These are phyloP conservation scores for Catocala nupta DNA, from an alignment of 2,888 invertebrate species.

Conservation along the genomic window DNA sequence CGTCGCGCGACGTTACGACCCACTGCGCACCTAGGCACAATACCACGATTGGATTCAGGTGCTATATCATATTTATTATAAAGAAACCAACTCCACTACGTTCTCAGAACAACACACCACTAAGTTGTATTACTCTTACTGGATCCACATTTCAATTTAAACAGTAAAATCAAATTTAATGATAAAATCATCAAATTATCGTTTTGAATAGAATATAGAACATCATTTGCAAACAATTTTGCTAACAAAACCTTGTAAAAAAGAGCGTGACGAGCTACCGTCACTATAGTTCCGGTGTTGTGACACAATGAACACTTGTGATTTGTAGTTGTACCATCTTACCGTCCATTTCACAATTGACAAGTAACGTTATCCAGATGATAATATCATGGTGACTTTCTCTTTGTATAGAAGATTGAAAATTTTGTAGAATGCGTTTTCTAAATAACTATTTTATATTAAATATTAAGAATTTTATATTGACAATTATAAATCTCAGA, in stretches of 20 bases:
- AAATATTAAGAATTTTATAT: neutral
- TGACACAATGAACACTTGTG: neutral
- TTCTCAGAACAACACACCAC: neutral
- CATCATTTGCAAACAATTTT: slow-evolving; percentile 29
- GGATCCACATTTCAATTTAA: slow-evolving; percentile 10
- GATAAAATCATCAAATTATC: slow-evolving; percentile 30
- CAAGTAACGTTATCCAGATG: neutral
- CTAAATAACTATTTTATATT: neutral
- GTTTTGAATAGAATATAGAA: slow-evolving; percentile 29
- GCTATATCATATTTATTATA: slow-evolving; percentile 53
- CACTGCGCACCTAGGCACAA: slow-evolving; percentile 68
- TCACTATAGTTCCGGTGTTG: slow-evolving; percentile 8
- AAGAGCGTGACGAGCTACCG: neutral
- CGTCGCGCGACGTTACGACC: slow-evolving; percentile 59
- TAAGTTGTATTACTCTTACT: slow-evolving; percentile 16
- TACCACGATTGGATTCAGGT: slow-evolving; percentile 58
- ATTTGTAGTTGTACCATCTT: neutral
- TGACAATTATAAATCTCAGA: too few relatives aligned
- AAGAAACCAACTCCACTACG: slow-evolving; percentile 37
- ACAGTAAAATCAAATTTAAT: slow-evolving; percentile 25
- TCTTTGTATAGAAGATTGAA: neutral
- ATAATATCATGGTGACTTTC: neutral
- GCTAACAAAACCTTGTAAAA: slow-evolving; percentile 21
- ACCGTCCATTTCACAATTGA: neutral
- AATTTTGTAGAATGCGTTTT: neutral